Percentiles rank a stretch among this genome's conserved stretches.
Conservation (phyloP, 2,113 vertebrate genomes). For the Uria lomvia region DNA sequence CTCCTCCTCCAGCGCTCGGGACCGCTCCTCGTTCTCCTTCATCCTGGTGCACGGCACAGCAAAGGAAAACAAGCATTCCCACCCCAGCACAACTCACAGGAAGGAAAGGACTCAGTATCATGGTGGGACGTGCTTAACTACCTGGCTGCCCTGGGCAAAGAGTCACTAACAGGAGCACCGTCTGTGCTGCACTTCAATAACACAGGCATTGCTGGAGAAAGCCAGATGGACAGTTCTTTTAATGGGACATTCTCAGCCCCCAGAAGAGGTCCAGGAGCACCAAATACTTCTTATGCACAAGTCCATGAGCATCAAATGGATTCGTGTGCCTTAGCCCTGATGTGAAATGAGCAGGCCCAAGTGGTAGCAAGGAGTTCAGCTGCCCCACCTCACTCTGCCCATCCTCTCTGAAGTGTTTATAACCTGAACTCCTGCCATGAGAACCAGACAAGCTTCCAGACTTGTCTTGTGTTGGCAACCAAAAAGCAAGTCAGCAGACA, state of each 20-base stretch:
- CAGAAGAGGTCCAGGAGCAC: neutral
- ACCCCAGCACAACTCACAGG: neutral
- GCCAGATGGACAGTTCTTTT: neutral
- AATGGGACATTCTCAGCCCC: neutral
- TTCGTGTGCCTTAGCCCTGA: neutral
- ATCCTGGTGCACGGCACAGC: slow-evolving; percentile 72
- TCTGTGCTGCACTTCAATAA: neutral
- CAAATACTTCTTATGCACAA: neutral
- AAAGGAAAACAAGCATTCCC: neutral
- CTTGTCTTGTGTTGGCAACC: neutral
- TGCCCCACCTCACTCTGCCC: neutral
- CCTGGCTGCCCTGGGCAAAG: neutral
- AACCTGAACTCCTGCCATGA: neutral
- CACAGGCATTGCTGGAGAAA: neutral
- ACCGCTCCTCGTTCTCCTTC: slow-evolving; percentile 85
- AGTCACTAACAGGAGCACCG: rapidly evolving
- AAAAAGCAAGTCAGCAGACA: neutral
- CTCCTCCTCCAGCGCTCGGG: slow-evolving; percentile 86
- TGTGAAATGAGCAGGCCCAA: neutral
- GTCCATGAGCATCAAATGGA: neutral
- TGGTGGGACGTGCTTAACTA: neutral
- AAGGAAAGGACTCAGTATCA: rapidly evolving
- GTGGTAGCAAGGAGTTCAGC: neutral
- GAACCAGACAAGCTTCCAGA: neutral
- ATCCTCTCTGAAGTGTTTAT: neutral